Percentiles rank a stretch among this genome's conserved stretches.
phyloP scores from a whole-genome alignment of 2,113 vertebrate species.

The Paratilapia polleni region DNA sequence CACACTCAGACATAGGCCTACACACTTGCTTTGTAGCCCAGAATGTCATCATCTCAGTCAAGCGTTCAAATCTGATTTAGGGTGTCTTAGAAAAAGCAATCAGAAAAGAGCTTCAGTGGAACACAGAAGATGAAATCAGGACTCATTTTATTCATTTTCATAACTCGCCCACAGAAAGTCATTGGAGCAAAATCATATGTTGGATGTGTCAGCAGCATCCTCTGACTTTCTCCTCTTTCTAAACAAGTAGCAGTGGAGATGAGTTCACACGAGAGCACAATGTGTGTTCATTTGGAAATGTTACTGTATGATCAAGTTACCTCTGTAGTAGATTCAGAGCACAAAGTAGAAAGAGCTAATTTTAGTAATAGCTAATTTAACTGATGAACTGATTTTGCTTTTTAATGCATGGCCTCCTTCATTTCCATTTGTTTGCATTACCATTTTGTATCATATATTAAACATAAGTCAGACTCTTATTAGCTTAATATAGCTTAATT shows the following conservation, averaged over 20 bases:
- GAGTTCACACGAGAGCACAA: not conserved
- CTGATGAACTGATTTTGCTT: not conserved
- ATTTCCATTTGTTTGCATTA: not conserved
- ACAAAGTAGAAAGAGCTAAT: not conserved
- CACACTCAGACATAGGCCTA: not conserved
- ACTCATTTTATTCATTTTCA: constrained; percentile 50
- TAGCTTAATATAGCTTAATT: not conserved
- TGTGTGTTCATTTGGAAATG: not conserved
- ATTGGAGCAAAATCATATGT: constrained; percentile 38
- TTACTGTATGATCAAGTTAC: not conserved
- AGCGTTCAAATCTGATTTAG: constrained; percentile 56
- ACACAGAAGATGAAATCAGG: constrained; percentile 46
- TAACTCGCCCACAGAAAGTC: constrained; percentile 26
- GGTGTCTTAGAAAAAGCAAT: constrained; percentile 54
- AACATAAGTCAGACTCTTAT: not conserved
- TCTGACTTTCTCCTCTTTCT: constrained; percentile 3
- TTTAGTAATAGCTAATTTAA: not conserved
- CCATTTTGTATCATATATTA: not conserved
- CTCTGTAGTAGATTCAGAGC: not conserved
- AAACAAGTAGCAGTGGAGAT: constrained; percentile 5
- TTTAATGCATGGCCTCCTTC: not conserved
- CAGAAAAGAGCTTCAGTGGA: constrained; percentile 46
- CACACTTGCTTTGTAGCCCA: not conserved
- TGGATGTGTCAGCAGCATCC: not conserved
- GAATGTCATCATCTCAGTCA: constrained; percentile 57